Base-by-base conservation (phyloP, 2,113 vertebrate genomes). In the Isurus oxyrinchus region DNA sequence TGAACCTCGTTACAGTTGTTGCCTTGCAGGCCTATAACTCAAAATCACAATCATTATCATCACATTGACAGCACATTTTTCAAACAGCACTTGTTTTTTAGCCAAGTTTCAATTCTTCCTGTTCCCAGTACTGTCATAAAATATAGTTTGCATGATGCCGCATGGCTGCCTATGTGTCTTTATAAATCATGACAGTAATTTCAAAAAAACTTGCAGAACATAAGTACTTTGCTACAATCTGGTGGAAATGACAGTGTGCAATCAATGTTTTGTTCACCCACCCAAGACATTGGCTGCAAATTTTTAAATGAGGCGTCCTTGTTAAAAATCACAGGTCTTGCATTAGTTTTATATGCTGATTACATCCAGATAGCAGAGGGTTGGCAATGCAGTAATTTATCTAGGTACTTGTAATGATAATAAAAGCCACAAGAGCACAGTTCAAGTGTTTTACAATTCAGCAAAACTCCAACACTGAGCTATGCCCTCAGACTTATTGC, bases 31-130 rank as follows among this genome's bases (percentile, higher is more conserved):
- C 44, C 94, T 95, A 95, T 95, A 27, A 72, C 67, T 95, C 94
- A 95, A 10, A 95, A 49, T 72, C 94, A 95, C 49, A 95, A 95
- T 72, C 94, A 95, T 95, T 95, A 72, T 95, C 76, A 95, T 95
- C 94, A 55, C 94, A 69, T 72, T 59, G 94, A 95, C 94, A 95
- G 94, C 94, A 95, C 67, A 95, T 95, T 95, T 95, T 95, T 95
- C 94, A 95, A 95, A 76, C 66, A 53, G 66, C 40, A 95, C 66
- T 95, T 95, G 66, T 53, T 95, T 95, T 53, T 72, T 19, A 95
- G 44, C 94, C 66, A 95, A 95, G 94, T 72, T 95, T 95, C 94
- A 95, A 76, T 72, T 72, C 94, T 72, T 95, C 67, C 67, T 72
- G 94, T 69, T 95, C 94, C 25, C 94, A 76, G 94, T 49, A 53